Conservation (phyloP, 2,888 invertebrate species). For the Fragum whitleyi region DNA sequence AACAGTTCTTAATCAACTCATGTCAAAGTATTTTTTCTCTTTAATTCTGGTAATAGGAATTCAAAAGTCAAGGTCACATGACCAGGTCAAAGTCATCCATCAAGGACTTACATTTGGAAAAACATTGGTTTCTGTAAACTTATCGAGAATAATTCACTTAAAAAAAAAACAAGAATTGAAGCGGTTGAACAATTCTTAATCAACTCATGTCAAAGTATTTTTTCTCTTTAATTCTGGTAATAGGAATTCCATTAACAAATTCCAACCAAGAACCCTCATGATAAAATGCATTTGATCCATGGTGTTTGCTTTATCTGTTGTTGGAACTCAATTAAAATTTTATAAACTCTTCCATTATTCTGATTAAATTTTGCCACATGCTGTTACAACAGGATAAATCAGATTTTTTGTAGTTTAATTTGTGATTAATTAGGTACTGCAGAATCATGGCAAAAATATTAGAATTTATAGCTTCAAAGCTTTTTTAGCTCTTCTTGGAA, state of each 20-base stretch:
- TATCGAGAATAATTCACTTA: too few relatives aligned
- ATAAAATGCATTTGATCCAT: not conserved
- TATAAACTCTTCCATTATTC: slow-evolving; percentile 11
- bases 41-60: not conserved
- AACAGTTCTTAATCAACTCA: not conserved
- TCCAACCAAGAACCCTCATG: slow-evolving; percentile 14
- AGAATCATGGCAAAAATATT: slow-evolving; percentile 1
- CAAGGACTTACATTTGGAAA: too few relatives aligned
- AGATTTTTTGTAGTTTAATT: not conserved
- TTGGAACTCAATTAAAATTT: slow-evolving; percentile 22
- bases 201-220: not conserved
- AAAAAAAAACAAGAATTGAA: not conserved
- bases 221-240: not conserved
- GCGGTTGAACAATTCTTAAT: not conserved
- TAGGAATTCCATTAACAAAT: slow-evolving; percentile 12
- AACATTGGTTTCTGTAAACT: too few relatives aligned
- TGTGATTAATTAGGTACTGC: not conserved
- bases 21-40: not conserved
- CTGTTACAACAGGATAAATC: not conserved
- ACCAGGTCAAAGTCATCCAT: too few relatives aligned
- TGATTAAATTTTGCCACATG: slow-evolving; percentile 5
- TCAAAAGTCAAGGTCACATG: too few relatives aligned
- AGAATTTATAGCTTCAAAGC: too few relatives aligned
- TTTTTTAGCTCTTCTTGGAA: too few relatives aligned
- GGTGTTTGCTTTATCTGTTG: not conserved